Base-by-base conservation (phyloP, 2,797 vertebrate genomes). In the Ambastaia sidthimunki region DNA sequence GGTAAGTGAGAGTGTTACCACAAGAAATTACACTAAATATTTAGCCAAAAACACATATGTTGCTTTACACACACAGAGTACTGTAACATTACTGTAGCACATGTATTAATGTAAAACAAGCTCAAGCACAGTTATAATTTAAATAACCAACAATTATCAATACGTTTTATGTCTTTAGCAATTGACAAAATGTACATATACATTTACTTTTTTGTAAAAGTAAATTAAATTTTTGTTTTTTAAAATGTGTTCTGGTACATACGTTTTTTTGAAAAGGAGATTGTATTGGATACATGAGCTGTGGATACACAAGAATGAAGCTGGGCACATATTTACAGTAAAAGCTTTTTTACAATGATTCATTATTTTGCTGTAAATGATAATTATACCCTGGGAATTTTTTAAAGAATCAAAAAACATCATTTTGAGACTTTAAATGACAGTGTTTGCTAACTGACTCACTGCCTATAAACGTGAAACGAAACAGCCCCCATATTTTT, bases 351-450 rank as follows among this genome's bases (percentile, higher is more conserved):
- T 62, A 81, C 9, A 81, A 73, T 84, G 83, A 84, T 67, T 86
- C 78, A 86, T 81, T 73, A 71, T 80, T 73, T 73, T 69, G 52
- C 74, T 78, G 18, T 47, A 76, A 60, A 78, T 82, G 52, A 25
- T 59, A 52, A 16, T 70, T 71, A 15, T 70, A n/a, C 50, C 69
- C 68, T 34, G 6, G 83, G 85, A 81, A 72, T 55, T 84, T 80
- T 77, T 84, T 15, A 50, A 83, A 70, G 76, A 81, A 78, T 47
- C 71, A 57, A 80, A 71, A 78, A 84, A 50, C 71, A 86, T 84
- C 83, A 84, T 83, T 86, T 76, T 70, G 83, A 86, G 65, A 86
- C 77, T 86, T 68, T 9, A 55, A 47, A 44, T 82, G 80, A 82
- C 82, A 84, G 48, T 60, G 52, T 25, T 73, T 71, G 44, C 77